Evolutionary conservation across 2,888 invertebrate genomes (phyloP).

Genomic region (Eupithecia insigniata): DNA sequence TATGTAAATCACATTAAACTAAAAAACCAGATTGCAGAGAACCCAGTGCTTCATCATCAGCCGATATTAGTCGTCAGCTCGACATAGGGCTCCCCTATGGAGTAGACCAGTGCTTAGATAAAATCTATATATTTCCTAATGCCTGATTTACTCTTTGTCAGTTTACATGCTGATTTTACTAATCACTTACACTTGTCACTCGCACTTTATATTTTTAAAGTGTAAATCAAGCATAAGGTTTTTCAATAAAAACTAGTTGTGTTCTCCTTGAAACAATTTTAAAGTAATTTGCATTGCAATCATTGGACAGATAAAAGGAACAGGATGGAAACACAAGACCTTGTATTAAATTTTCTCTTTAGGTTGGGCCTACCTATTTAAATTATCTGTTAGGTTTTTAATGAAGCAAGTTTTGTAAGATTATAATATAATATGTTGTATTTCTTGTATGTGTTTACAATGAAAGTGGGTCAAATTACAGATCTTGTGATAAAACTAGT

Average conservation of each 20-base stretch:
- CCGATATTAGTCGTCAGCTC: too few species aligned
- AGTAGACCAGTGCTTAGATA: too few species aligned
- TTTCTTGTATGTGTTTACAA: not conserved
- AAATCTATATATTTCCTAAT: too few species aligned
- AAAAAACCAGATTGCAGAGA: too few species aligned
- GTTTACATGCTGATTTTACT: too few species aligned
- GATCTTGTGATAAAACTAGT: not conserved
- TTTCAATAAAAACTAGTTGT: not conserved
- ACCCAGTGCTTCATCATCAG: not conserved
- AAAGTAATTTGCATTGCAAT: conserved; percentile 35
- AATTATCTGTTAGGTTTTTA: not conserved
- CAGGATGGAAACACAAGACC: not conserved
- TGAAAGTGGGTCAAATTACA: not conserved
- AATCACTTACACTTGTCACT: too few species aligned
- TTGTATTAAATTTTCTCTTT: not conserved
- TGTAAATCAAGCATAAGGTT: too few species aligned
- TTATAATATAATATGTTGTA: not conserved
- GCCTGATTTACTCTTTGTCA: too few species aligned
- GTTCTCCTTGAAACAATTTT: conserved; percentile 12
- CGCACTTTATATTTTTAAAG: too few species aligned
- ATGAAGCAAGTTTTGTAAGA: not conserved
- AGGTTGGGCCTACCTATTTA: not conserved
- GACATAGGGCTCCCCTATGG: too few species aligned
- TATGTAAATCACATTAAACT: too few species aligned
- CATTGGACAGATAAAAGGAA: not conserved